Evolutionary conservation across 2,797 vertebrate species (phyloP).

Genomic region (Hylomyscus alleni): DNA sequence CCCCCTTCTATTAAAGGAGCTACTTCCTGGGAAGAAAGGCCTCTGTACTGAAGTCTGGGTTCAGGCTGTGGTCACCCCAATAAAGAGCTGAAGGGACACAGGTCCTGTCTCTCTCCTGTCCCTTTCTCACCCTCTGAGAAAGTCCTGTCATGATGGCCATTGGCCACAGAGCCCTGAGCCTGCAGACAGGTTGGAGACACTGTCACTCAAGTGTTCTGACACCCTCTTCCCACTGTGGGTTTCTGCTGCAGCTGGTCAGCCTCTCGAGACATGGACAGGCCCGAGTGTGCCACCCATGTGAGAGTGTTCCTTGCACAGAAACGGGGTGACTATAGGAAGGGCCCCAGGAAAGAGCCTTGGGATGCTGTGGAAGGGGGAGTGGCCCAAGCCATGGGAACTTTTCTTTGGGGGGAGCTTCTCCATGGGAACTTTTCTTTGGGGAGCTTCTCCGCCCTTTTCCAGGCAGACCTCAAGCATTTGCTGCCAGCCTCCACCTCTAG

Average conservation of each 20-base stretch:
- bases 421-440: background rate
- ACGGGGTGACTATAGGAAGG: rapidly evolving
- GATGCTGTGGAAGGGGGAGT: background rate
- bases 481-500: background rate
- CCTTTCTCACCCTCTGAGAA: background rate
- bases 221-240: background rate
- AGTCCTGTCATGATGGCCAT: rapidly evolving
- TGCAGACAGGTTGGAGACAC: background rate
- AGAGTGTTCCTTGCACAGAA: rapidly evolving
- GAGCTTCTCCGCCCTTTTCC: background rate
- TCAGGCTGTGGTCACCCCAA: background rate
- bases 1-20: background rate
- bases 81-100: background rate
- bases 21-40: background rate
- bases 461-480: background rate
- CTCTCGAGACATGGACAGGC: background rate
- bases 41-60: background rate
- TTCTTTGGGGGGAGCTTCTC: background rate
- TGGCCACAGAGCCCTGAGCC: rapidly evolving
- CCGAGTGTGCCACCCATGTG: background rate
- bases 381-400: rapidly evolving
- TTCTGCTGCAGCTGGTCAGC: background rate
- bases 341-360: background rate
- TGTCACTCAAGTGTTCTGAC: background rate
- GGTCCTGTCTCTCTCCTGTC: background rate